These are phyloP conservation scores for Dolichotis patagonum DNA, from an alignment of 2,113 vertebrate genomes.

Conservation along the genomic window DNA sequence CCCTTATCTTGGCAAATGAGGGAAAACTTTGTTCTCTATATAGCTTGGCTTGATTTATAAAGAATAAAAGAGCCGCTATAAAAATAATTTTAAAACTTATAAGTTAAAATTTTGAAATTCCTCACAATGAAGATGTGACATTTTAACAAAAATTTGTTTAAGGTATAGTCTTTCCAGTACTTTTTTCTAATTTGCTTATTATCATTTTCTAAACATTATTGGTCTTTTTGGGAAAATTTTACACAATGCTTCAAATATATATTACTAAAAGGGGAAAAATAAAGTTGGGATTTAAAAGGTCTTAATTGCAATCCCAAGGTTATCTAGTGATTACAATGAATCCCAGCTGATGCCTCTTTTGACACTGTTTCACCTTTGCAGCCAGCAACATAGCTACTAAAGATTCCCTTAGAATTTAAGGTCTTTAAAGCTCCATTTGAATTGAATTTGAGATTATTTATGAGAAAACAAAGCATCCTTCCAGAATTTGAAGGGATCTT, in stretches of 20 bases:
- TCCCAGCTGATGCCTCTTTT: background rate
- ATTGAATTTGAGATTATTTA: background rate
- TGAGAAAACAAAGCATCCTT: conserved; percentile 36
- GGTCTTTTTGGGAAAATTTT: background rate
- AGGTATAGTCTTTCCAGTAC: background rate
- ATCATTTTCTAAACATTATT: conserved; percentile 10
- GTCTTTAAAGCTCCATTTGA: conserved; percentile 28
- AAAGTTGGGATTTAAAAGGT: background rate
- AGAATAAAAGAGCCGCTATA: background rate
- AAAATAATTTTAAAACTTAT: background rate
- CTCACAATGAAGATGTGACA: background rate
- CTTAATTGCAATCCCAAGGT: conserved; percentile 29
- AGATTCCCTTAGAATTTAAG: background rate
- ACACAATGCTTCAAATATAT: background rate
- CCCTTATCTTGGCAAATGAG: background rate
- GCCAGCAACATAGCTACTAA: background rate
- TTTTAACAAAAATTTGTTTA: conserved; percentile 5
- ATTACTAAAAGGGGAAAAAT: background rate
- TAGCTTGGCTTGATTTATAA: background rate
- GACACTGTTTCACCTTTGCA: conserved; percentile 3
- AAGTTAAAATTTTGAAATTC: conserved; percentile 5
- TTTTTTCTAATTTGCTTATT: background rate
- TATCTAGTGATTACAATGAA: background rate
- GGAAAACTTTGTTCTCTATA: background rate
- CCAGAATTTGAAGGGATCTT: background rate